Percentiles rank a stretch among this genome's conserved stretches.
Evolutionary conservation across 2,113 vertebrate species (phyloP).

Genomic region (Cyphomyrus discorhynchus): DNA sequence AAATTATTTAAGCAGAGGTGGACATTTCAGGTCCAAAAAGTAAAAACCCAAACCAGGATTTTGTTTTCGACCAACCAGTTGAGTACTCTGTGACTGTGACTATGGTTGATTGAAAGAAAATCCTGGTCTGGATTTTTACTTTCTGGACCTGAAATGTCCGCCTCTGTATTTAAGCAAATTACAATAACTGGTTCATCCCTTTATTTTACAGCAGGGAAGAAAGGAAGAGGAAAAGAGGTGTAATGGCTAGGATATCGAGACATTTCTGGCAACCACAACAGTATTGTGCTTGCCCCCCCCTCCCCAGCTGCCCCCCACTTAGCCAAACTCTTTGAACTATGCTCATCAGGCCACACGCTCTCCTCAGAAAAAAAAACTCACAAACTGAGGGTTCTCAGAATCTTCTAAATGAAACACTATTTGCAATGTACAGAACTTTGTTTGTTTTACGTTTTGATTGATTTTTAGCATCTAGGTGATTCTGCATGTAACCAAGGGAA

Average conservation of each 20-base stretch:
- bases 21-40: no score
- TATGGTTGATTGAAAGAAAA: no score
- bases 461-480: constrained; percentile 9
- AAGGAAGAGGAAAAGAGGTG: constrained; percentile 70
- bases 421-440: constrained; percentile 26
- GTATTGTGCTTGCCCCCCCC: neutral
- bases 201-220: constrained; percentile 65
- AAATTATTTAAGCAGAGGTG: neutral
- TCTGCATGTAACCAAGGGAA: constrained; percentile 3
- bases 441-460: constrained; percentile 23
- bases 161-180: neutral
- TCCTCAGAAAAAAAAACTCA: constrained; percentile 12
- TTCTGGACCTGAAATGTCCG: no score
- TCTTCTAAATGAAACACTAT: constrained; percentile 16
- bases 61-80: no score
- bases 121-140: no score
- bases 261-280: neutral
- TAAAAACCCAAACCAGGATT: no score
- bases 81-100: no score
- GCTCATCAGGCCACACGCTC: neutral
- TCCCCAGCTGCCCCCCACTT: neutral
- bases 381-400: neutral
- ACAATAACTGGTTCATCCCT: neutral
- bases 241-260: constrained; percentile 16
- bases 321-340: constrained; percentile 20